Base-by-base conservation (phyloP, 2,113 vertebrate genomes). In the Paralichthys olivaceus region DNA sequence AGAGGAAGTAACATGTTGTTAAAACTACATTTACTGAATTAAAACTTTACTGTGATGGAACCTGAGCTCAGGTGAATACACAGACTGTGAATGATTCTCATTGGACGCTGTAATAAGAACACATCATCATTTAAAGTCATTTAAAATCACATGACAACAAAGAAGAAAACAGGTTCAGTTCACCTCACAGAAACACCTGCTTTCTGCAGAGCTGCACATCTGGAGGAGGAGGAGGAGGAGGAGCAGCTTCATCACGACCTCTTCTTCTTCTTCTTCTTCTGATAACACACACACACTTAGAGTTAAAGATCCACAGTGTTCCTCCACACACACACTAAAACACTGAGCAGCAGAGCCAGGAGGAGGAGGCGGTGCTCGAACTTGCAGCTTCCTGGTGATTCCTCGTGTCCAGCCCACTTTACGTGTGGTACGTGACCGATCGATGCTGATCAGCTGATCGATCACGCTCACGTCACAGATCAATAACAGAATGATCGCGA, bases 141-240 rank as follows among this genome's bases (percentile, higher is more conserved):
- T 28, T 15, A 58, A 15, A 34, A 7, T 9, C 3, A 34, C 4
- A 32, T n/a, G 15, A 20, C 5, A 2, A 14, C 28, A 8, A 7
- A 53, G 1, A 53, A 49, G 3, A 49, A 19, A 49, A 17, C 22
- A 11, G 2, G 58, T 28, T 15, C 1, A 0, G 15, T 94, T 94
- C 87, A 96, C 96, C 95, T 95, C 93, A 81, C 96, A 96, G 91
- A 96, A 97, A 87, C 95, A 96, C 77, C 94, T 89, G 72, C 92
- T 70, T 55, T 89, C 93, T 3, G 93, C 93, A 34, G 34, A 77
- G 3, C 40, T 66, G 14, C 25, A 47, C 72, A 83, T 54, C 23
- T 56, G 60, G 56, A 85, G 63, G 68, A 87, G 53, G 69, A 66
- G 11, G 6, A 47, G 37, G 19, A 87, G 60, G 22, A 64, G 57